phyloP scores from a whole-genome alignment of 2,888 invertebrate genomes.

The Hoplodrina ambigua region DNA sequence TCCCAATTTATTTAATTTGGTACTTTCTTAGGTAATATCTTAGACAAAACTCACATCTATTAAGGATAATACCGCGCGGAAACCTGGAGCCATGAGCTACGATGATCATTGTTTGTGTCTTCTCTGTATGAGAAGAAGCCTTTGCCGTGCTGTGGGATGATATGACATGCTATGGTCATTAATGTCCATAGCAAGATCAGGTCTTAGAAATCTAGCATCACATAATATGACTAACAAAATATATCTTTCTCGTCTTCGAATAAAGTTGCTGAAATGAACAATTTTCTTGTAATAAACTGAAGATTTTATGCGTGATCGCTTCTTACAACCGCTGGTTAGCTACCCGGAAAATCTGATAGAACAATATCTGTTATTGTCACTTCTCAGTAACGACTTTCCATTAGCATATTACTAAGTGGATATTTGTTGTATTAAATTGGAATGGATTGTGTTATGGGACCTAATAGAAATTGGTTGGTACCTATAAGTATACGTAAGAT shows the following conservation, averaged over 20 bases:
- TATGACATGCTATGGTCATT: neutral
- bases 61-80: too few species aligned
- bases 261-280: conserved; percentile 8
- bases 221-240: conserved; percentile 14
- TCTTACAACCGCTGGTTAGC: conserved; percentile 11
- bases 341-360: conserved; percentile 38
- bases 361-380: conserved; percentile 60
- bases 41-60: too few species aligned
- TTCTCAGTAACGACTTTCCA: conserved; percentile 41
- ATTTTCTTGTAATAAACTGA: conserved; percentile 26
- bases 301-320: conserved; percentile 33
- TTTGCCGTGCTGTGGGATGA: too few species aligned
- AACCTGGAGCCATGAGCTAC: too few species aligned
- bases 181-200: conserved; percentile 16
- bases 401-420: conserved; percentile 31
- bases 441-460: neutral
- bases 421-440: conserved; percentile 11
- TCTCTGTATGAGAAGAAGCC: too few species aligned
- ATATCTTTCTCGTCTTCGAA: conserved; percentile 33
- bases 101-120: too few species aligned
- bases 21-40: too few species aligned
- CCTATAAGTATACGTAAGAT: too few species aligned
- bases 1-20: too few species aligned
- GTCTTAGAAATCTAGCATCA: conserved; percentile 12
- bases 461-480: too few species aligned